Percentiles rank a stretch among this genome's conserved stretches.
phyloP scores from a whole-genome alignment of 1,140 invertebrate species.

The Drosophila lowei region DNA sequence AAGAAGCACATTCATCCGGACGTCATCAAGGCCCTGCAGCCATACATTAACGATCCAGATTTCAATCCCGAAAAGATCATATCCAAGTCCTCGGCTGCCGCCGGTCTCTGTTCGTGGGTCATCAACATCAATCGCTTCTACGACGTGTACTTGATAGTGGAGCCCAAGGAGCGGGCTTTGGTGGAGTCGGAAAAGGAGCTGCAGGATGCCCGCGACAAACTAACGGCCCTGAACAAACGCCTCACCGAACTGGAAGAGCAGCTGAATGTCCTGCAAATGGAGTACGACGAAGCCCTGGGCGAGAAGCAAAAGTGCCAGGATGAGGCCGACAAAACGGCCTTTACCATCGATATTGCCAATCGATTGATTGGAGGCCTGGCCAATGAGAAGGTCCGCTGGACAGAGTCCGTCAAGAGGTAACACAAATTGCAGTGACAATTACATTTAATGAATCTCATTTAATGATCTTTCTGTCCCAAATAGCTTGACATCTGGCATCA shows the following conservation, averaged over 20 bases:
- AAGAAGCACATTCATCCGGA: conserved; percentile 97
- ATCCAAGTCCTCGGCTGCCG: conserved; percentile 93
- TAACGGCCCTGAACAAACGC: conserved; percentile 85
- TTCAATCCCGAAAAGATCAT: conserved; percentile 94
- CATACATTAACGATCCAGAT: conserved; percentile 87
- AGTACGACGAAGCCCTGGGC: conserved; percentile 92
- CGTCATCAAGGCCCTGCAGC: conserved; percentile 89
- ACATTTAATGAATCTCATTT: conserved; percentile 45
- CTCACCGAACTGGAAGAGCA: conserved; percentile 91
- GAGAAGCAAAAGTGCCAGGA: conserved; percentile 95
- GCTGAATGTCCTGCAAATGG: conserved; percentile 88
- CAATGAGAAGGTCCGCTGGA: conserved; percentile 93
- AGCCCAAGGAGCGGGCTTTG: conserved; percentile 92
- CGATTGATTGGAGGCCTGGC: conserved; percentile 95
- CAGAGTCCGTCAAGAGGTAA: conserved; percentile 81
- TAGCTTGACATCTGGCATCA: conserved; percentile 85
- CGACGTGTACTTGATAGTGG: conserved; percentile 95
- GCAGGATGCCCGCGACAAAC: conserved; percentile 90
- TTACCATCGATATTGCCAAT: conserved; percentile 95
- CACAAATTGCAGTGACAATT: neutral
- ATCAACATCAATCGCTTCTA: conserved; percentile 96
- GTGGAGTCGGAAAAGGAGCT: conserved; percentile 93
- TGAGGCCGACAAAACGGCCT: conserved; percentile 92
- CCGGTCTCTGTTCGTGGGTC: conserved; percentile 96
- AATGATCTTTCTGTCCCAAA: conserved; percentile 25